phyloP scores from a whole-genome alignment of 2,888 invertebrate genomes.

The Elaeidobius kamerunicus region DNA sequence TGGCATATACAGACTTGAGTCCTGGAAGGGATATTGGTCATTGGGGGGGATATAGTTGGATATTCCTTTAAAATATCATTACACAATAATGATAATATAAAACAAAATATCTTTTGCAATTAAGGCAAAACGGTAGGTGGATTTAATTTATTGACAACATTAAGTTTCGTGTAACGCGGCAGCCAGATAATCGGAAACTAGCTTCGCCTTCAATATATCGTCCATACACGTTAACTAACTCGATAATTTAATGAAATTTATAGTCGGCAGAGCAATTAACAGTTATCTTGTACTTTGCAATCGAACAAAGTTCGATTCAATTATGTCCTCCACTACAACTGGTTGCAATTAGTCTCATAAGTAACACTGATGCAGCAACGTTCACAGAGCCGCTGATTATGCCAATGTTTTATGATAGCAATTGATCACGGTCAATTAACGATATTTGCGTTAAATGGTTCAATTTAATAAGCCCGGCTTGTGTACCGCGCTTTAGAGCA shows the following conservation, averaged over 20 bases:
- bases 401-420: conserved; percentile 19
- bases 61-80: too few relatives aligned
- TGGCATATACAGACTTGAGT: too few relatives aligned
- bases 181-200: conserved; percentile 22
- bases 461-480: conserved; percentile 7
- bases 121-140: conserved; percentile 1
- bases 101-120: not conserved
- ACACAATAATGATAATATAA: not conserved
- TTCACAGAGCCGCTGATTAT: conserved; percentile 24
- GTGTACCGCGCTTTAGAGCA: too few relatives aligned
- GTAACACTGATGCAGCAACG: conserved; percentile 22
- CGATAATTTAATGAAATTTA: conserved; percentile 29
- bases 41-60: too few relatives aligned
- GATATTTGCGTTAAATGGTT: conserved; percentile 14
- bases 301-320: conserved; percentile 30
- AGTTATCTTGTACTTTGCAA: conserved; percentile 31
- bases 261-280: conserved; percentile 28
- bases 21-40: too few relatives aligned
- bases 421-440: conserved; percentile 28
- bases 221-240: conserved; percentile 16
- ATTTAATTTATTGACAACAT: conserved; percentile 16
- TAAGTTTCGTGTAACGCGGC: conserved; percentile 22
- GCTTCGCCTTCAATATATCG: conserved; percentile 22
- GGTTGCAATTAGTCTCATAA: conserved; percentile 27
- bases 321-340: conserved; percentile 29